Conservation (phyloP, 2,113 vertebrate genomes). For the Chamaea fasciata region DNA sequence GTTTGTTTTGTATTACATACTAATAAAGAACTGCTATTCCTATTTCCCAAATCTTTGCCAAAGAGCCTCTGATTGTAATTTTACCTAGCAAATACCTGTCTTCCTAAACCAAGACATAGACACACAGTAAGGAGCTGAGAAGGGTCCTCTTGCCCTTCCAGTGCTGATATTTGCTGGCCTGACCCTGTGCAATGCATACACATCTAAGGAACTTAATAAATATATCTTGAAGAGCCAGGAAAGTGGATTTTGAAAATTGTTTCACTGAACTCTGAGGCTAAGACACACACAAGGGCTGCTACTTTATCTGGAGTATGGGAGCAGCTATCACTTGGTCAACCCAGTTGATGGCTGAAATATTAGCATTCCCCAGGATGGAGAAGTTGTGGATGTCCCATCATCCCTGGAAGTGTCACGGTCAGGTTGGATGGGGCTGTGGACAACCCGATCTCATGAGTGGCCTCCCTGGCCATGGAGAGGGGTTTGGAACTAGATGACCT, state of each 20-base stretch:
- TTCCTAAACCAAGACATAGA: no score
- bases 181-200: not conserved
- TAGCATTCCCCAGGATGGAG: not conserved
- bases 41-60: no score
- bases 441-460: rapidly evolving
- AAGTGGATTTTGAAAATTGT: not conserved
- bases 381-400: not conserved
- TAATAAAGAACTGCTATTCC: no score
- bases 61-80: no score
- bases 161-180: not conserved
- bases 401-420: not conserved
- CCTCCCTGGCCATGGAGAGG: not conserved
- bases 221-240: not conserved
- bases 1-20: no score
- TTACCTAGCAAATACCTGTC: no score
- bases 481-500: not conserved
- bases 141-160: not conserved
- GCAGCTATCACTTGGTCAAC: not conserved
- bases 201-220: not conserved
- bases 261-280: not conserved
- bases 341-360: not conserved
- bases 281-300: rapidly evolving
- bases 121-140: not conserved
- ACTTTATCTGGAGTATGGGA: not conserved
- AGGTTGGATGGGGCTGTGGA: not conserved